Conservation (phyloP, 2,113 vertebrate genomes). For the Drymodes brunneopygia region DNA sequence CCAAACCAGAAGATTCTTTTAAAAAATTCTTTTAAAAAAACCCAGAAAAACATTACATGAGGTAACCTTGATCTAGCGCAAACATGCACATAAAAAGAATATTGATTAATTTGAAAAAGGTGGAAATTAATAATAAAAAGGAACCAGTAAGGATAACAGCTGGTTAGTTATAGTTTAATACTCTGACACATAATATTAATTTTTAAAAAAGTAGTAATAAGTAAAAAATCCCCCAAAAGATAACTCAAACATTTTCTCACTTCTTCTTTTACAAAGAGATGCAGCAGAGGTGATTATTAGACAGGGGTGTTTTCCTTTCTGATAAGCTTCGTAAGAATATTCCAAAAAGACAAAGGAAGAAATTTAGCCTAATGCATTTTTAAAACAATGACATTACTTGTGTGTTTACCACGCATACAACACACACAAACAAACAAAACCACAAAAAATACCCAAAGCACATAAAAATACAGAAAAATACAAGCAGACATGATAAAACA, state of each 20-base stretch:
- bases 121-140: background rate
- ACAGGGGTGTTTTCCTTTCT: background rate
- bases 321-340: background rate
- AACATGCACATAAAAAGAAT: background rate
- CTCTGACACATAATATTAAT: background rate
- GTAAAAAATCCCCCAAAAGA: background rate
- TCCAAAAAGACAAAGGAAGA: background rate
- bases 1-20: background rate
- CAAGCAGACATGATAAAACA: background rate
- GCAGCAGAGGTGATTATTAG: background rate
- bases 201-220: background rate
- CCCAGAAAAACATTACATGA: background rate
- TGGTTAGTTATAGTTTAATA: background rate
- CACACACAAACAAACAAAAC: background rate
- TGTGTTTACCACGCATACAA: background rate
- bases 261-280: background rate
- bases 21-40: background rate
- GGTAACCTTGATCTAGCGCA: background rate
- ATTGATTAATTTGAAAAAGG: background rate
- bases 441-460: background rate
- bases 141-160: background rate
- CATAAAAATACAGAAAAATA: background rate
- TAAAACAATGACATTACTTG: background rate
- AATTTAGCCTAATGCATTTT: background rate
- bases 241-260: background rate